Conservation (phyloP, 1,140 invertebrate species). For the Cydia strobilella region DNA sequence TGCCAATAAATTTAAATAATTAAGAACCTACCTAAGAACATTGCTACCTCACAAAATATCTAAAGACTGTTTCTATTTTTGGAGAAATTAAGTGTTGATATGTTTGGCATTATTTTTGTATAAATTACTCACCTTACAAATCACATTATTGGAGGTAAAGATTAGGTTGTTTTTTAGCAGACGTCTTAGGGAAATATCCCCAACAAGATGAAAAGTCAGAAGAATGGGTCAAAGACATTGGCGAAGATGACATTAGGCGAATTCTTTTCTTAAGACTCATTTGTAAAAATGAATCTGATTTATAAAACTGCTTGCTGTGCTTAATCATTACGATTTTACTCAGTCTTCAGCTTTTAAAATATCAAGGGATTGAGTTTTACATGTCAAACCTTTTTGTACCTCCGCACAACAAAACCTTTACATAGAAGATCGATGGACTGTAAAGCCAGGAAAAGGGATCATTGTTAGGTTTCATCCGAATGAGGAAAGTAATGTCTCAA, state of each 20-base stretch:
- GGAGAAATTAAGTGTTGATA: neutral
- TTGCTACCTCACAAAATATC: neutral
- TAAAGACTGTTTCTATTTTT: neutral
- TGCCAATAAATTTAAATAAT: too few species aligned
- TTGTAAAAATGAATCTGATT: too few species aligned
- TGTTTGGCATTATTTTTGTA: too few species aligned
- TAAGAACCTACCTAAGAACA: too few species aligned
- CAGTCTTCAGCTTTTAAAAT: neutral
- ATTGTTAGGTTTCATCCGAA: conserved; percentile 25
- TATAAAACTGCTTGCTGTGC: neutral
- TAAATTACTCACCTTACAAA: too few species aligned
- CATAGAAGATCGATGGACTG: conserved; percentile 29
- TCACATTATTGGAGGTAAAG: too few species aligned
- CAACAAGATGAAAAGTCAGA: neutral
- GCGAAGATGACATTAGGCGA: too few species aligned
- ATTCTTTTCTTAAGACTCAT: too few species aligned
- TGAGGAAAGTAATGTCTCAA: conserved; percentile 10
- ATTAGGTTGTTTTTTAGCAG: neutral
- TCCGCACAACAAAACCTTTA: conserved; percentile 16
- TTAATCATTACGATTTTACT: neutral
- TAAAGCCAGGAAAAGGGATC: conserved; percentile 13
- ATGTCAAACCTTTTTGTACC: neutral
- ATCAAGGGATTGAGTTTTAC: neutral
- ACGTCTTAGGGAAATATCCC: neutral
- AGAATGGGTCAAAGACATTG: too few species aligned